Percentiles rank a stretch among this genome's conserved stretches.
Evolutionary conservation across 1,140 invertebrate species (phyloP).

Genomic region (Rhynchophorus ferrugineus): DNA sequence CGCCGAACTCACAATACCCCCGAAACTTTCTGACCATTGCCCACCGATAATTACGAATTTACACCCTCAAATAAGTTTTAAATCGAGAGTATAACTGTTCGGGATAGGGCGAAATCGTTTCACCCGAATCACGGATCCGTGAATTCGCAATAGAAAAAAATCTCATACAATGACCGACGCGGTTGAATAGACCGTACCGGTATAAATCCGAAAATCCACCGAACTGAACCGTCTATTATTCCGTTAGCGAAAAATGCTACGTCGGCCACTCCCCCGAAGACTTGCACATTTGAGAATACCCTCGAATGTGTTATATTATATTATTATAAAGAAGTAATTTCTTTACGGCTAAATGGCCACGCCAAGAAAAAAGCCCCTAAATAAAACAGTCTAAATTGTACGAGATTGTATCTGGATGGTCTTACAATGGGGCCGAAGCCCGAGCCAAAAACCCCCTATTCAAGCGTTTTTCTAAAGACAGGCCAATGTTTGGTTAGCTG

Average conservation of each 20-base stretch:
- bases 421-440: constrained; percentile 33
- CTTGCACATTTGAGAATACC: constrained; percentile 2
- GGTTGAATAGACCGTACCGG: constrained; percentile 26
- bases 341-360: constrained; percentile 38
- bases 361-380: constrained; percentile 29
- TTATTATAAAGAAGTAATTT: constrained; percentile 40
- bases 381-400: constrained; percentile 35
- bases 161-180: constrained; percentile 12
- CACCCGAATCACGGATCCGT: constrained; percentile 26
- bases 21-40: constrained; percentile 22
- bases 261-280: too few relatives aligned
- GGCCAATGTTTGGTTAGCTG: constrained; percentile 40
- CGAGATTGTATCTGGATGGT: constrained; percentile 36
- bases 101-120: constrained; percentile 22
- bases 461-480: constrained; percentile 33
- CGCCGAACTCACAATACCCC: too few relatives aligned
- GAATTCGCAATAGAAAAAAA: constrained; percentile 33
- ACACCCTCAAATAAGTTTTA: constrained; percentile 31
- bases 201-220: constrained; percentile 28
- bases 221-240: too few relatives aligned
- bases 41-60: constrained; percentile 26
- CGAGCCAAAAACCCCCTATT: constrained; percentile 37
- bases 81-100: constrained; percentile 29
- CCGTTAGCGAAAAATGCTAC: too few relatives aligned
- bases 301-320: constrained; percentile 37